Evolutionary conservation across 2,888 invertebrate species (phyloP).

Genomic region (Unio pictorum): DNA sequence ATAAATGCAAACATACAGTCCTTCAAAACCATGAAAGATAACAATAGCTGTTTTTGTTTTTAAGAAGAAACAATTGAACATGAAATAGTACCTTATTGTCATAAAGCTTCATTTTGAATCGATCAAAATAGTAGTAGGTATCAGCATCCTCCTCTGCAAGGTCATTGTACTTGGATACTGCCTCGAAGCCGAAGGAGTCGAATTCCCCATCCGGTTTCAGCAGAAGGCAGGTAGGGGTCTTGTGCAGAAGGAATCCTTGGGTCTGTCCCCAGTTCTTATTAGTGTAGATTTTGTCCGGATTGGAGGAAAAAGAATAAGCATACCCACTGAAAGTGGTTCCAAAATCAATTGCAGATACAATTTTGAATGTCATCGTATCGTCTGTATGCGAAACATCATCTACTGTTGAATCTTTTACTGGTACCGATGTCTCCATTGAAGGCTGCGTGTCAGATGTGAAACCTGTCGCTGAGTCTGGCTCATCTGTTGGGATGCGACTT

Average conservation of each 20-base stretch:
- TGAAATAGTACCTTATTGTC: conserved; percentile 55
- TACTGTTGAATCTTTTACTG: conserved; percentile 9
- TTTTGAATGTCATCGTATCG: conserved; percentile 45
- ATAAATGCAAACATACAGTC: too few species aligned
- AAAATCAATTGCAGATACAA: conserved; percentile 64
- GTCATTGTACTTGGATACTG: conserved; percentile 60
- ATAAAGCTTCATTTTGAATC: conserved; percentile 65
- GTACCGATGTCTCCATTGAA: conserved; percentile 5
- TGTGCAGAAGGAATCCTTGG: conserved; percentile 62
- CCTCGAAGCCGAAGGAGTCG: conserved; percentile 64
- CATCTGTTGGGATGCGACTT: too few species aligned
- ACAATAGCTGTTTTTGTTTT: too few species aligned
- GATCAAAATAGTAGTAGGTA: conserved; percentile 57
- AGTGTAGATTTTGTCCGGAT: conserved; percentile 57
- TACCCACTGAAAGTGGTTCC: conserved; percentile 66
- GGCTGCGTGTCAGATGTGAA: conserved; percentile 4
- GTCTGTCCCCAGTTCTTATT: conserved; percentile 67
- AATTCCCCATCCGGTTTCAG: conserved; percentile 59
- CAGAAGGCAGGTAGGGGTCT: conserved; percentile 63
- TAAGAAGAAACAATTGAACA: not conserved
- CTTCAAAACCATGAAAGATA: too few species aligned
- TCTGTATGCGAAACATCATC: conserved; percentile 19
- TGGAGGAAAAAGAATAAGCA: conserved; percentile 60
- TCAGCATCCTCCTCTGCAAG: conserved; percentile 60
- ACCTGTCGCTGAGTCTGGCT: not conserved